A percentile compares a stretch with the other conserved stretches of the same genome.
Conservation (phyloP, 2,888 invertebrate genomes). For the Muschampia plurimacula region DNA sequence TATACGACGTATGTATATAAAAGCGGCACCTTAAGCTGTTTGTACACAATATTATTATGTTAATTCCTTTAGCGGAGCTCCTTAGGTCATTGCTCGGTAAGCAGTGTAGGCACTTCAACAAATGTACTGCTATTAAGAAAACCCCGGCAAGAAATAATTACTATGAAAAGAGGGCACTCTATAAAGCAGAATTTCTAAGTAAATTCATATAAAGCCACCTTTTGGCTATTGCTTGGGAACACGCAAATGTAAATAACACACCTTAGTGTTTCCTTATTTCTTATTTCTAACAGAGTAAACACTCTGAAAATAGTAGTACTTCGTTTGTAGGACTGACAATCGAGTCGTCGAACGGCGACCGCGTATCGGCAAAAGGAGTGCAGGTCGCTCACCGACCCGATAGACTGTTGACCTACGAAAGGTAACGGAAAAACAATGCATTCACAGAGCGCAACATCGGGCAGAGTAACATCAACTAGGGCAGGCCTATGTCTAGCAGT, state of each 20-base stretch:
- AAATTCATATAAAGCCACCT: neutral
- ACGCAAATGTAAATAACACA: slow-evolving; percentile 13
- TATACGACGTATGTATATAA: neutral
- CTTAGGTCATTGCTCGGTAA: slow-evolving; percentile 2
- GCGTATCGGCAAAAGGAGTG: no score
- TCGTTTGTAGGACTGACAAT: no score
- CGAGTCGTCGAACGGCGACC: no score
- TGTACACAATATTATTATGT: neutral
- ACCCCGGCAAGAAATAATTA: slow-evolving; percentile 15
- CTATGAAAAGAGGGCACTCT: slow-evolving; percentile 16
- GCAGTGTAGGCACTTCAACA: neutral
- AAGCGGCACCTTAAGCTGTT: neutral
- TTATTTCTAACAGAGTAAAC: no score
- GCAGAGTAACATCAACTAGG: no score
- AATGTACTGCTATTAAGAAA: slow-evolving; percentile 4
- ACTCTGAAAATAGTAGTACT: no score
- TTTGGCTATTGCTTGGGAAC: slow-evolving; percentile 7
- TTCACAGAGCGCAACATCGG: no score
- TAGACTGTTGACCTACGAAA: no score
- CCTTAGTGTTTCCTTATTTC: neutral
- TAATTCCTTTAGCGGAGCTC: neutral
- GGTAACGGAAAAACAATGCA: no score
- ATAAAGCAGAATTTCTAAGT: slow-evolving; percentile 1
- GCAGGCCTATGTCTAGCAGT: no score
- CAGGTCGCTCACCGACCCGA: no score